These are phyloP conservation scores for Corythoichthys intestinalis DNA, from an alignment of 2,113 vertebrate species.

Conservation along the genomic window DNA sequence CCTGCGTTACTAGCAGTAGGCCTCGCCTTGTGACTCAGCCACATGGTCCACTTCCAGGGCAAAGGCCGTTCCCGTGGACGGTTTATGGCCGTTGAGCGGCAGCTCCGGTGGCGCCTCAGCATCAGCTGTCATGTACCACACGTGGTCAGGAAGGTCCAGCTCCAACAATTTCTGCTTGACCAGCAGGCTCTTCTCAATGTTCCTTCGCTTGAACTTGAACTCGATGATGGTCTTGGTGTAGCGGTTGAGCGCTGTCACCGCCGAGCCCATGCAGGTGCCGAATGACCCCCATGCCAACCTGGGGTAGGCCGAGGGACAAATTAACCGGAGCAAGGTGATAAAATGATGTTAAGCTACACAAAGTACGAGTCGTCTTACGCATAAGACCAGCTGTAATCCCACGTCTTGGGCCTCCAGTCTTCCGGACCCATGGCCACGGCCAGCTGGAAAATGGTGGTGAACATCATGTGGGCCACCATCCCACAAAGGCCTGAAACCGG, in stretches of 20 bases:
- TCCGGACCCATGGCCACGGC: conserved; percentile 89
- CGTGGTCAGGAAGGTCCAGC: conserved; percentile 66
- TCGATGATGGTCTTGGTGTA: conserved; percentile 83
- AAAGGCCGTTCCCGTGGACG: conserved; percentile 20
- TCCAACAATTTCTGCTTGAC: conserved; percentile 73
- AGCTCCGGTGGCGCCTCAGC: conserved; percentile 57
- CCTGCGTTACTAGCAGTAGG: conserved; percentile 46
- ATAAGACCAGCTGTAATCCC: conserved; percentile 98
- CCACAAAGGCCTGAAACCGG: conserved; percentile 83
- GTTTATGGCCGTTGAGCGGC: conserved; percentile 57
- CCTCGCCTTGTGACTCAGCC: conserved; percentile 56
- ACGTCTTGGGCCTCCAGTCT: conserved; percentile 93
- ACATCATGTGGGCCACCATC: conserved; percentile 98
- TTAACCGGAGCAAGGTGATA: background rate
- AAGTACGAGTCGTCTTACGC: conserved; percentile 83
- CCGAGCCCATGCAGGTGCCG: conserved; percentile 86
- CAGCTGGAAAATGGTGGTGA: conserved; percentile 93
- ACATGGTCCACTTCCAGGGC: conserved; percentile 32
- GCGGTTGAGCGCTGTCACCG: conserved; percentile 79
- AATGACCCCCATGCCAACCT: conserved; percentile 89
- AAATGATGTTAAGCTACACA: background rate
- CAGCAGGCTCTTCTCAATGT: conserved; percentile 77
- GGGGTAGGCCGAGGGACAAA: background rate
- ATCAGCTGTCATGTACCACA: conserved; percentile 74
- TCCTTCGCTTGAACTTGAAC: conserved; percentile 82